Base-by-base conservation (phyloP, 2,797 vertebrate species). In the Paguma larvata region DNA sequence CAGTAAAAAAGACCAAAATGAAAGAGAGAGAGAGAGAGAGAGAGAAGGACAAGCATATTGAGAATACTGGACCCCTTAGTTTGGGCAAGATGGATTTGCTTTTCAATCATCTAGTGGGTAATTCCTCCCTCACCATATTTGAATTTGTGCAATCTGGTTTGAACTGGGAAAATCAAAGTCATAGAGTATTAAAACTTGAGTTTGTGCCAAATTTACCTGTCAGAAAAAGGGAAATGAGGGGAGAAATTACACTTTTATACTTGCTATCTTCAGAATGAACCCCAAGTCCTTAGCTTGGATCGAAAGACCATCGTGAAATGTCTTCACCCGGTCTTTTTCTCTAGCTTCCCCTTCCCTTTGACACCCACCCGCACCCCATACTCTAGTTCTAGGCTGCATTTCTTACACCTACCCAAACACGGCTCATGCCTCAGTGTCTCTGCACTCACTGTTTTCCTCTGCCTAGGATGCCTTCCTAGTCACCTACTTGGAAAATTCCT, bases 141-240 rank as follows among this genome's bases (percentile, higher is more conserved):
- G n/a, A 4, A n/a, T 85, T 92, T 87, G 32, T 32, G 2, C 16
- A 72, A 8, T 96, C 94, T 80, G 32, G 16, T 70, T 85, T 83
- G 59, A 90, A 85, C 85, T 67, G 23, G 62, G 41, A 90, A 96
- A 95, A 89, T 34, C 80, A 92, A 89, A 59, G 9, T 79, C 27
- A 9, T 92, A 4, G 38, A 3, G 23, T 21, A 62, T 48, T 56
- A 79, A 51, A 88, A 72, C 51, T 56, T 25, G 25, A 80, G 72
- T 95, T 78, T 65, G 44, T 59, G 78, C 19, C 56, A 91, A 79
- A 84, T 87, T 8, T 82, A 59, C 16, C 32, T 53, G 32, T 41
- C 70, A 83, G 84, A 68, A 73, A 41, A 51, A 32, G 46, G 67
- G 72, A 38, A 25, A 62, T 44, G 68, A 89, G 13, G 30, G 41